Evolutionary conservation across 2,888 invertebrate species (phyloP).

Genomic region (Sthenelais limicola): DNA sequence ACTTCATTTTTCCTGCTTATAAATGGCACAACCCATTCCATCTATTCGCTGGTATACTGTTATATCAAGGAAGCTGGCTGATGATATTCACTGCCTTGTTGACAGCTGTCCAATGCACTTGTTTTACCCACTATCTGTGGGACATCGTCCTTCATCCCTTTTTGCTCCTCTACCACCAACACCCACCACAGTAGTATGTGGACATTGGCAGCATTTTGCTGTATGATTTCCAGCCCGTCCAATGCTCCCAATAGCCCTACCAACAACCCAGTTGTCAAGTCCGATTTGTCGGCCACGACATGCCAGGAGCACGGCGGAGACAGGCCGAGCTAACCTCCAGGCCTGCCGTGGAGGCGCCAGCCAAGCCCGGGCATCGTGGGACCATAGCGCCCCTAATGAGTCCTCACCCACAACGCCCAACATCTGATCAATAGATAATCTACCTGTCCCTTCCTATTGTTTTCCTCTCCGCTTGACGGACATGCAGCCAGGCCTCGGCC

Average conservation of each 20-base stretch:
- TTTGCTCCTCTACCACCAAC: slow-evolving; percentile 1
- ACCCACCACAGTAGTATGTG: not conserved
- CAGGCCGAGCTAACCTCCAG: slow-evolving; percentile 25
- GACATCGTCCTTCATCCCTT: too few relatives aligned
- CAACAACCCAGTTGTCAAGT: slow-evolving; percentile 27
- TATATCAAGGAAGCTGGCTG: too few relatives aligned
- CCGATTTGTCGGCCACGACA: slow-evolving; percentile 15
- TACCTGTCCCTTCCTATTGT: slow-evolving; percentile 32
- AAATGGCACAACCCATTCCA: too few relatives aligned
- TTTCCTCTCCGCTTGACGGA: slow-evolving; percentile 12
- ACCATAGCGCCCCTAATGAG: slow-evolving; percentile 18
- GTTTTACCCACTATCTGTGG: too few relatives aligned
- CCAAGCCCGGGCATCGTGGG: slow-evolving; percentile 6
- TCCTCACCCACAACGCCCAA: not conserved
- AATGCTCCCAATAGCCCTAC: too few relatives aligned
- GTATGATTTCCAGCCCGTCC: too few relatives aligned
- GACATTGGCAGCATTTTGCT: too few relatives aligned
- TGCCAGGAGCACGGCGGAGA: slow-evolving; percentile 30
- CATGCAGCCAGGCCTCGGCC: not conserved
- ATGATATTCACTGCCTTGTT: too few relatives aligned
- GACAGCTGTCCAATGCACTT: too few relatives aligned
- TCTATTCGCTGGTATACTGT: too few relatives aligned
- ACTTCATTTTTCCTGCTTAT: too few relatives aligned
- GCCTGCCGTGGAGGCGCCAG: slow-evolving; percentile 27
- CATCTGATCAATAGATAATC: slow-evolving; percentile 26